Conservation (phyloP, 2,797 vertebrate genomes). For the Clamator glandarius region DNA sequence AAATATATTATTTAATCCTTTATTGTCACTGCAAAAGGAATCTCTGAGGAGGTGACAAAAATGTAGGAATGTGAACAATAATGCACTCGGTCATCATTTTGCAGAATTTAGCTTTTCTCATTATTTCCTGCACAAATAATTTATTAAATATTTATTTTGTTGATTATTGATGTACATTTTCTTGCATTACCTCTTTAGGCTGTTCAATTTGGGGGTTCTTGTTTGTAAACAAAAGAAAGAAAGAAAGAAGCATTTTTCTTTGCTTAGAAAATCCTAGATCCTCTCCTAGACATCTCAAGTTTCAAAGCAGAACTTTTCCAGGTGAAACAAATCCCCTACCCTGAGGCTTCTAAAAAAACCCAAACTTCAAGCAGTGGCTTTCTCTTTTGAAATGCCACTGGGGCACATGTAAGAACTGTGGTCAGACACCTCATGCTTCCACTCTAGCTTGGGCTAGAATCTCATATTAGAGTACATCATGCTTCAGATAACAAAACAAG, state of each 20-base stretch:
- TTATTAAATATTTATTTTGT: background rate
- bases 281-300: background rate
- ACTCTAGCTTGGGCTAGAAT: background rate
- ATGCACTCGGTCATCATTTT: background rate
- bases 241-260: background rate
- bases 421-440: background rate
- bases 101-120: background rate
- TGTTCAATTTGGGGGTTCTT: background rate
- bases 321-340: background rate
- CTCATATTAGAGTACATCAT: background rate
- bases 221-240: background rate
- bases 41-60: background rate
- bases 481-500: background rate
- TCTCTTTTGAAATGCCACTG: background rate
- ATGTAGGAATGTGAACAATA: background rate
- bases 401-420: background rate
- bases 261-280: background rate
- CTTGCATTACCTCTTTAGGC: background rate
- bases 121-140: background rate
- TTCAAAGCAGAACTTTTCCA: conserved; percentile 1
- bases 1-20: background rate
- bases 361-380: background rate
- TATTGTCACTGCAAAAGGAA: background rate
- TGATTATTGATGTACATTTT: background rate
- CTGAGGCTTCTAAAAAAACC: background rate